These are phyloP conservation scores for Protaetia brevitarsis DNA, from an alignment of 1,140 invertebrate species.

Conservation along the genomic window DNA sequence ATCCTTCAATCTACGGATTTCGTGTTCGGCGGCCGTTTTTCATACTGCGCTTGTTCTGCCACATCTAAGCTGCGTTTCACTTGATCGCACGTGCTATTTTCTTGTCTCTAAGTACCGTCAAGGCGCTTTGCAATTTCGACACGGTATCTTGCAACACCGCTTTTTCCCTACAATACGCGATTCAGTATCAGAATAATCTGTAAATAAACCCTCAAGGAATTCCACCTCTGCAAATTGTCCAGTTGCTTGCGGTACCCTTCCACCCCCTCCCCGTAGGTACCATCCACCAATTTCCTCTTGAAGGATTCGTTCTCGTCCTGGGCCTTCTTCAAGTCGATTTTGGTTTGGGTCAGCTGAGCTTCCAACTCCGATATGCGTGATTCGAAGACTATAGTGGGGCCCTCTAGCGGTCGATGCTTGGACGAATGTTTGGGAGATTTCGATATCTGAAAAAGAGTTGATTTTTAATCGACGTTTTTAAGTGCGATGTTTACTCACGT, in stretches of 20 bases:
- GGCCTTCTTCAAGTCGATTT: slow-evolving; percentile 69
- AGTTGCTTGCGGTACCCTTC: slow-evolving; percentile 61
- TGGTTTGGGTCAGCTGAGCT: slow-evolving; percentile 72
- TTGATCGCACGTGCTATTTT: slow-evolving; percentile 62
- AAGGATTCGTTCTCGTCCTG: slow-evolving; percentile 64
- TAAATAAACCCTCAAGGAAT: not conserved
- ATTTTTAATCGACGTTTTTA: not conserved
- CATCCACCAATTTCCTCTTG: slow-evolving; percentile 58
- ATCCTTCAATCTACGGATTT: slow-evolving; percentile 70
- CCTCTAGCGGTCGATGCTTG: slow-evolving; percentile 50
- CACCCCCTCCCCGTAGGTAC: slow-evolving; percentile 51
- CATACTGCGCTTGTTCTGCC: slow-evolving; percentile 73
- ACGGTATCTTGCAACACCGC: slow-evolving; percentile 62
- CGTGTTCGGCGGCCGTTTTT: slow-evolving; percentile 71
- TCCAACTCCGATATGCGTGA: slow-evolving; percentile 80
- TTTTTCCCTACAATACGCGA: slow-evolving; percentile 60
- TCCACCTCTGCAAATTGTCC: slow-evolving; percentile 62
- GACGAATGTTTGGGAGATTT: slow-evolving; percentile 45
- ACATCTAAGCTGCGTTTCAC: slow-evolving; percentile 69
- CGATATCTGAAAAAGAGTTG: slow-evolving; percentile 26
- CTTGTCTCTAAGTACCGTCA: slow-evolving; percentile 62
- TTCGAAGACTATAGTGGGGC: slow-evolving; percentile 73
- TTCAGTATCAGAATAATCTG: not conserved
- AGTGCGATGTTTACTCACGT: slow-evolving; percentile 28
- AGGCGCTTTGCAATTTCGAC: slow-evolving; percentile 60